Conservation (phyloP, 2,888 invertebrate genomes). For the Eudemis profundana region DNA sequence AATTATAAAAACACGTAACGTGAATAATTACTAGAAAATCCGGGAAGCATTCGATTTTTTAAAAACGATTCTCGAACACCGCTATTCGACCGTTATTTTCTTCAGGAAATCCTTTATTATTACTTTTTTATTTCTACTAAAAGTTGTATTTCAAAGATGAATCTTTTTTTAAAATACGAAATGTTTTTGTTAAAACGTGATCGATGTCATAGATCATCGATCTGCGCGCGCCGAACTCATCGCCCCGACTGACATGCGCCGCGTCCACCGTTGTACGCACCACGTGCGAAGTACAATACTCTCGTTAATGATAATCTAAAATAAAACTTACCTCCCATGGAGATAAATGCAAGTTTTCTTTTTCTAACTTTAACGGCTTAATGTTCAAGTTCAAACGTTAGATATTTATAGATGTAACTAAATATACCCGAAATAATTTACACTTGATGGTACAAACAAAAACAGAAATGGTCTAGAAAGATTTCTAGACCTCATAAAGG, state of each 20-base stretch:
- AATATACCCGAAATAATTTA: not conserved
- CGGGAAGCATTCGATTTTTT: conserved; percentile 47
- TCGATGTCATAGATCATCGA: conserved; percentile 33
- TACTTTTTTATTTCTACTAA: too few species aligned
- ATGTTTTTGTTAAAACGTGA: conserved; percentile 14
- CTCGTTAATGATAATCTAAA: conserved; percentile 76
- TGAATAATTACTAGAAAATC: conserved; percentile 50
- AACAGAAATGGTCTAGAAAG: too few species aligned
- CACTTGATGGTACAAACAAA: not conserved
- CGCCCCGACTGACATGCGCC: conserved; percentile 70
- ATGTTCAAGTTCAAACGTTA: conserved; percentile 24
- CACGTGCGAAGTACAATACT: conserved; percentile 70
- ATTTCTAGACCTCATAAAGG: too few species aligned
- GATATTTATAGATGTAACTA: conserved; percentile 7
- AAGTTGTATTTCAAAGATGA: too few species aligned
- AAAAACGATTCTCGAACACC: conserved; percentile 19
- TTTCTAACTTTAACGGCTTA: conserved; percentile 18
- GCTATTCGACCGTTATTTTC: not conserved
- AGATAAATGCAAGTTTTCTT: conserved; percentile 57
- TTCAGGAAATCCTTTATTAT: too few species aligned
- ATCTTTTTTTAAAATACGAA: not conserved
- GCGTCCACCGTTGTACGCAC: conserved; percentile 52
- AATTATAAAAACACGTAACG: conserved; percentile 67
- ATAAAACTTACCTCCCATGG: conserved; percentile 76
- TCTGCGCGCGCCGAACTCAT: conserved; percentile 68